These are phyloP conservation scores for Chalcosyrphus nemorum DNA, from an alignment of 2,888 invertebrate species.

Conservation along the genomic window DNA sequence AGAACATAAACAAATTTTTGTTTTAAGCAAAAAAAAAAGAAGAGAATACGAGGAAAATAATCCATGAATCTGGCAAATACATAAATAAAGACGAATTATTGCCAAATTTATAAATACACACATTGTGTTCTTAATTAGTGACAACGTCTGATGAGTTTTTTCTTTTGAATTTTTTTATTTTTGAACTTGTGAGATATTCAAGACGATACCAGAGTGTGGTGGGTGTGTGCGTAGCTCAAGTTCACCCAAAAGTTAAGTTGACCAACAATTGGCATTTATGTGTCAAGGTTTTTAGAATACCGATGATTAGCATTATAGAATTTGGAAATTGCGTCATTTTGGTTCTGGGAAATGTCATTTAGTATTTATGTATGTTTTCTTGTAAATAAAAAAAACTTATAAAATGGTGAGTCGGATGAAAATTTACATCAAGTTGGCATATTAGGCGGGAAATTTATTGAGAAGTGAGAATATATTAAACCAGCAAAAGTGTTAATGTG, in stretches of 20 bases:
- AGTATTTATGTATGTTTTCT: neutral
- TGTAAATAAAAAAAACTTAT: too few species aligned
- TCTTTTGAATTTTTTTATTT: neutral
- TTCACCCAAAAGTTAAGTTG: conserved; percentile 19
- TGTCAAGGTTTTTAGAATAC: conserved; percentile 11
- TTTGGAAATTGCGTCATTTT: conserved; percentile 7
- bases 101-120: conserved; percentile 10
- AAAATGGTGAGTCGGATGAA: too few species aligned
- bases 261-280: conserved; percentile 21
- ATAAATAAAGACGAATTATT: neutral
- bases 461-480: too few species aligned
- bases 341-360: neutral
- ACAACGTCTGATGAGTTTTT: neutral
- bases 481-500: too few species aligned
- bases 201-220: neutral
- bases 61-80: neutral
- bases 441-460: too few species aligned
- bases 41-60: too few species aligned
- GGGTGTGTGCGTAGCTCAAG: conserved; percentile 16
- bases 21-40: neutral
- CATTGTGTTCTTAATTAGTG: conserved; percentile 12
- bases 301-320: neutral
- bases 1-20: neutral
- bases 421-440: too few species aligned
- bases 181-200: neutral